phyloP scores from a whole-genome alignment of 2,113 vertebrate species.

The Callospermophilus lateralis region DNA sequence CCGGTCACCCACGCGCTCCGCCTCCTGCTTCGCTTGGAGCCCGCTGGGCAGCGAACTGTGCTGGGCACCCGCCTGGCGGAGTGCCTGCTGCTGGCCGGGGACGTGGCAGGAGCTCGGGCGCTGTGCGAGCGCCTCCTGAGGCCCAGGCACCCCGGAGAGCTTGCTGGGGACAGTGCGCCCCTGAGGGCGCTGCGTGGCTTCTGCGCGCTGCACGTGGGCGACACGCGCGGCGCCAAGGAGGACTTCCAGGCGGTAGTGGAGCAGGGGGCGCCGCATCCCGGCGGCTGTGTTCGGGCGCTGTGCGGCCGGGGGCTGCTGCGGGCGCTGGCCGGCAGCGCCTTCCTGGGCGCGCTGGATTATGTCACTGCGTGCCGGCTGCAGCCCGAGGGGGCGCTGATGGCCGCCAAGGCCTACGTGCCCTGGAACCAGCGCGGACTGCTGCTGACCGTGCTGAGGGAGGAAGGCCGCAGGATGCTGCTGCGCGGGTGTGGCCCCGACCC shows the following conservation, averaged over 20 bases:
- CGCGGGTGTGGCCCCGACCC: constrained; percentile 62
- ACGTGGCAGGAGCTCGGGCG: constrained; percentile 86
- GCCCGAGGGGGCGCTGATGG: constrained; percentile 91
- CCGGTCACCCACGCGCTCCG: constrained; percentile 89
- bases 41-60: constrained; percentile 86
- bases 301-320: constrained; percentile 95
- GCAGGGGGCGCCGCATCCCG: constrained; percentile 91
- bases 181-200: constrained; percentile 94
- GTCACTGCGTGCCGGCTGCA: constrained; percentile 93
- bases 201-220: constrained; percentile 90
- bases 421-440: constrained; percentile 97
- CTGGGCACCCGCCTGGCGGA: constrained; percentile 93
- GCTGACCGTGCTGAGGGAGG: constrained; percentile 93
- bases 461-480: constrained; percentile 94
- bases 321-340: constrained; percentile 89
- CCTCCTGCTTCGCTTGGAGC: constrained; percentile 91
- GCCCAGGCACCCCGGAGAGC: constrained; percentile 86
- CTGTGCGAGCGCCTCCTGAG: constrained; percentile 92
- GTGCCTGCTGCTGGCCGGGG: constrained; percentile 92
- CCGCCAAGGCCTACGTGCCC: constrained; percentile 93
- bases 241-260: constrained; percentile 96
- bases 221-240: constrained; percentile 88
- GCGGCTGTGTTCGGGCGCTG: constrained; percentile 94
- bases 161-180: constrained; percentile 89
- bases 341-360: constrained; percentile 94